These are phyloP conservation scores for Dryadula phaetusa DNA, from an alignment of 2,888 invertebrate species.

Conservation along the genomic window DNA sequence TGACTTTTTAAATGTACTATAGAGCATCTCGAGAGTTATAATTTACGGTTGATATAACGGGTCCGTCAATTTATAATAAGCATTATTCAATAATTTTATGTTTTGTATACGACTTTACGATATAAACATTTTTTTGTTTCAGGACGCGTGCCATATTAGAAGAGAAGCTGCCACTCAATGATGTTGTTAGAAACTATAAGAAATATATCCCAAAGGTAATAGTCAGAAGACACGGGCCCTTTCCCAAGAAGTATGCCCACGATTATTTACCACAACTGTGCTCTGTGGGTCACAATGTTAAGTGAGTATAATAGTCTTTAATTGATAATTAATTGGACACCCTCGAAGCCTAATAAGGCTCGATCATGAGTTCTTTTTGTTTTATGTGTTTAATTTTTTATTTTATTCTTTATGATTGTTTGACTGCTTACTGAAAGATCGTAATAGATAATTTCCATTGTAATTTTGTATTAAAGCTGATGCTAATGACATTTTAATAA, in stretches of 20 bases:
- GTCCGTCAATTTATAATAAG: no score
- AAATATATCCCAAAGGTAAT: conserved; percentile 93
- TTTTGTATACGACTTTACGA: not conserved
- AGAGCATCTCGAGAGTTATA: no score
- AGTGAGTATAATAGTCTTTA: conserved; percentile 66
- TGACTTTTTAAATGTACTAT: no score
- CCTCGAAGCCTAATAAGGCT: not conserved
- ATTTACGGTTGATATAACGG: no score
- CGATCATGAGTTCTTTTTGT: no score
- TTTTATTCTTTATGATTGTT: no score
- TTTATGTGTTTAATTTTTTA: no score
- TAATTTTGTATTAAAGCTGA: no score
- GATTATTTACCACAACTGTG: conserved; percentile 79
- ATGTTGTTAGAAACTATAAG: conserved; percentile 90
- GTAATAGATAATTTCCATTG: no score
- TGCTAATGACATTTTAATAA: not conserved
- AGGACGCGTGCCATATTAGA: conserved; percentile 91
- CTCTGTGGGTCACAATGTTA: conserved; percentile 85
- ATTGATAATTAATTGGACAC: not conserved
- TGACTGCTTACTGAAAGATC: no score
- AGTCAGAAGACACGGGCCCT: conserved; percentile 89
- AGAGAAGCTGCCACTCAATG: conserved; percentile 86
- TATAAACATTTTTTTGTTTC: conserved; percentile 44
- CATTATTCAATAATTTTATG: no score
- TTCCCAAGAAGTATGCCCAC: conserved; percentile 90